Evolutionary conservation across 1,140 invertebrate genomes (phyloP).

Genomic region (Habropoda laboriosa): DNA sequence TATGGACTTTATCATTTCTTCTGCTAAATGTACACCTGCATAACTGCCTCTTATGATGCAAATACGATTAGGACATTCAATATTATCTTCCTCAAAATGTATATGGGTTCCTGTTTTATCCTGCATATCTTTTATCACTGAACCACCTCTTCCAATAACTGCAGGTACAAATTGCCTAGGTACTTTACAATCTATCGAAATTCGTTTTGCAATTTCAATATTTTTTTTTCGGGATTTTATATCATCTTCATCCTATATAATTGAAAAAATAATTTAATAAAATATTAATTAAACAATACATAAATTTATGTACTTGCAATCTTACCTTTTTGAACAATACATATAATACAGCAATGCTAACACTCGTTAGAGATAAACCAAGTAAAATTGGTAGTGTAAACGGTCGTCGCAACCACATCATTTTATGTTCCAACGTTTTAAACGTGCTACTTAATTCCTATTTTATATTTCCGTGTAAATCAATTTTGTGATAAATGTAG

Average conservation of each 20-base stretch:
- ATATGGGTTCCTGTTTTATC: constrained; percentile 87
- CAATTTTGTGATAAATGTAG: neutral
- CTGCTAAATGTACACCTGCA: constrained; percentile 86
- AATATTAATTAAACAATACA: constrained; percentile 9
- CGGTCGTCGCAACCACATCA: constrained; percentile 60
- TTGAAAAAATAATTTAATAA: constrained; percentile 27
- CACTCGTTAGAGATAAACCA: constrained; percentile 78
- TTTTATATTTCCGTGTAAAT: neutral
- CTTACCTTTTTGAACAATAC: constrained; percentile 77
- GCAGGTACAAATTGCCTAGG: constrained; percentile 79
- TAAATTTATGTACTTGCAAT: neutral
- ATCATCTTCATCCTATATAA: constrained; percentile 57
- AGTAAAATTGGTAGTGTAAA: constrained; percentile 70
- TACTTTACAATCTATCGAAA: constrained; percentile 76
- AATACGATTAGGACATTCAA: constrained; percentile 72
- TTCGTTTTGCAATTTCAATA: neutral
- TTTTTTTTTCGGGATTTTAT: neutral
- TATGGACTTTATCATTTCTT: constrained; percentile 87
- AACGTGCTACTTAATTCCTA: neutral
- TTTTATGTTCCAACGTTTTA: constrained; percentile 25
- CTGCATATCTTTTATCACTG: constrained; percentile 87
- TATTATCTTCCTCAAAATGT: constrained; percentile 83
- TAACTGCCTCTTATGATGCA: constrained; percentile 86
- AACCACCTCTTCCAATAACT: constrained; percentile 86
- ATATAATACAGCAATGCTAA: constrained; percentile 78